These are phyloP conservation scores for Agriopis marginaria DNA, from an alignment of 2,888 invertebrate species.

Conservation along the genomic window DNA sequence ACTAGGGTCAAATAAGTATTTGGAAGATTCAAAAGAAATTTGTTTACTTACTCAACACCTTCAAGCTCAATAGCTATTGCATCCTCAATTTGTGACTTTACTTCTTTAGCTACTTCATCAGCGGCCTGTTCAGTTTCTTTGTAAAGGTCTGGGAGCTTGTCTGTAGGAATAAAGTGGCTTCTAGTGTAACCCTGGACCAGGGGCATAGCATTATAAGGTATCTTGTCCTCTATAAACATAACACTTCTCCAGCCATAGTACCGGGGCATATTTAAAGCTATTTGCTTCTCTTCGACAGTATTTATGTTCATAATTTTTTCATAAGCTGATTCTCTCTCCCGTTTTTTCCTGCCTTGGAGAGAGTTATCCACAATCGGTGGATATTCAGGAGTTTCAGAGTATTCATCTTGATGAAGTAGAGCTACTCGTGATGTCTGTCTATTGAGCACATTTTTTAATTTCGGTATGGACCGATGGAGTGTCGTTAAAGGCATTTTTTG, in stretches of 20 bases:
- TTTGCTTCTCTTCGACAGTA: constrained; percentile 94
- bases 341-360: constrained; percentile 74
- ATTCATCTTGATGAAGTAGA: constrained; percentile 71
- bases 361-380: constrained; percentile 89
- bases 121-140: constrained; percentile 76
- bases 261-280: constrained; percentile 92
- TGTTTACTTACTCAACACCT: constrained; percentile 82
- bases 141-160: constrained; percentile 87
- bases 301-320: constrained; percentile 87
- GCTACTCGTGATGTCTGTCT: constrained; percentile 65
- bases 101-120: constrained; percentile 76
- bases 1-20: not conserved
- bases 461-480: constrained; percentile 68
- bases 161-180: constrained; percentile 88
- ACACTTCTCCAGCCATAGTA: constrained; percentile 92
- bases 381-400: constrained; percentile 77
- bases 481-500: constrained; percentile 69
- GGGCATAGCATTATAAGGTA: constrained; percentile 89
- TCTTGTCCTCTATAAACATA: constrained; percentile 85
- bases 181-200: constrained; percentile 92
- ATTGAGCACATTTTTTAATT: constrained; percentile 59
- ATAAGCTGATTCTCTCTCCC: constrained; percentile 78
- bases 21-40: not conserved
- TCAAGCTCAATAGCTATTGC: constrained; percentile 87
- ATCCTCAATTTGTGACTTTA: constrained; percentile 88